Evolutionary conservation across 2,797 vertebrate species (phyloP).

Genomic region (Synanceia verrucosa): DNA sequence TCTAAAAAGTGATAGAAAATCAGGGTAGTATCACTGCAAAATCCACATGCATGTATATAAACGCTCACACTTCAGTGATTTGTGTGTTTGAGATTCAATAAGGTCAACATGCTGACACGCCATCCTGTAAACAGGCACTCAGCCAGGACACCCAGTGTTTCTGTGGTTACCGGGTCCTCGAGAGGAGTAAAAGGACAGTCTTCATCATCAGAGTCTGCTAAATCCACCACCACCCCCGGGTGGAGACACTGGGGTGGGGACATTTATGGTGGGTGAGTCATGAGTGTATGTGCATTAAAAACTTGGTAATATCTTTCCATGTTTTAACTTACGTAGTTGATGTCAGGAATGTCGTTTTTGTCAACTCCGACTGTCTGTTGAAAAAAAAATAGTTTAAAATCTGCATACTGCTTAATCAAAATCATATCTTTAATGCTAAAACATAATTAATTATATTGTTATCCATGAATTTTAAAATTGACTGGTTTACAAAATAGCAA

Average conservation of each 20-base stretch:
- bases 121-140: slow-evolving; percentile 76
- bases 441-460: no score
- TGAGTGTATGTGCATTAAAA: slow-evolving; percentile 10
- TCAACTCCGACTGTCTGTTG: slow-evolving; percentile 97
- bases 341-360: slow-evolving; percentile 99
- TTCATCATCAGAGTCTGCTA: slow-evolving; percentile 84
- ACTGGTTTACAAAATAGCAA: no score
- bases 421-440: no score
- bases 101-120: slow-evolving; percentile 58
- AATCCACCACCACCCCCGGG: slow-evolving; percentile 83
- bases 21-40: slow-evolving; percentile 42
- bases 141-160: slow-evolving; percentile 60
- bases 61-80: background rate
- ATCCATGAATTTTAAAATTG: no score
- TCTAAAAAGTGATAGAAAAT: background rate
- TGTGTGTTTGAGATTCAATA: slow-evolving; percentile 20
- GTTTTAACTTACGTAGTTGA: slow-evolving; percentile 91
- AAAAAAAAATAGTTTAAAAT: slow-evolving; percentile 55
- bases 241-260: slow-evolving; percentile 82
- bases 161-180: slow-evolving; percentile 83
- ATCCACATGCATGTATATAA: slow-evolving; percentile 21
- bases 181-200: slow-evolving; percentile 81
- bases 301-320: background rate
- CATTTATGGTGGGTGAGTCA: slow-evolving; percentile 56
- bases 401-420: no score